Evolutionary conservation across 2,888 invertebrate species (phyloP).

Genomic region (Drosophila kambysellisi): DNA sequence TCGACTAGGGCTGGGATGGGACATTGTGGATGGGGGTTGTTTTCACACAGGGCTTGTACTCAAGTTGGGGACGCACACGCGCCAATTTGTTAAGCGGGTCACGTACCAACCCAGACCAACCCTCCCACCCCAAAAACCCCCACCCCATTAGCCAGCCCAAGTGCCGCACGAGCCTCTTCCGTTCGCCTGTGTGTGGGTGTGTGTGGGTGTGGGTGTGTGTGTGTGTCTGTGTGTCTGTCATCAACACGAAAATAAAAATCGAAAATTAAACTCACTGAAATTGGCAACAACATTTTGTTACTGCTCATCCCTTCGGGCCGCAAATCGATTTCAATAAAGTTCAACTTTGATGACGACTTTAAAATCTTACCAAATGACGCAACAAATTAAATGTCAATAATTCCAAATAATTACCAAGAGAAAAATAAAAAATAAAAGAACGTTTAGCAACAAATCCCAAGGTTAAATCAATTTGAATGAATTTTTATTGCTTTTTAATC

Average conservation of each 20-base stretch:
- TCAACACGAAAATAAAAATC: conserved; percentile 76
- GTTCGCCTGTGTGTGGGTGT: background rate
- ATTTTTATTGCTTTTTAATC: conserved; percentile 74
- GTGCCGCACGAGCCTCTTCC: conserved; percentile 23
- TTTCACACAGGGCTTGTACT: conserved; percentile 7
- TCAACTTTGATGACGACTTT: conserved; percentile 56
- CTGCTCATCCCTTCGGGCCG: conserved; percentile 1
- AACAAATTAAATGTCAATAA: conserved; percentile 73
- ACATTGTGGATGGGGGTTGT: background rate
- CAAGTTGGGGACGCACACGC: conserved; percentile 54
- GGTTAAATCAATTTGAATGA: conserved; percentile 47
- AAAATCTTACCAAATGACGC: conserved; percentile 55
- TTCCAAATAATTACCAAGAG: conserved; percentile 65
- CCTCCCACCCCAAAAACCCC: background rate
- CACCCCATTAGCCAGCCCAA: conserved; percentile 25
- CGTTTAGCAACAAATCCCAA: conserved; percentile 44
- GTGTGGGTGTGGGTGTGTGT: background rate
- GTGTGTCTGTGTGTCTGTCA: conserved; percentile 42
- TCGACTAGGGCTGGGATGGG: conserved; percentile 17
- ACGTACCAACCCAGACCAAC: conserved; percentile 49
- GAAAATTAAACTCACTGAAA: conserved; percentile 72
- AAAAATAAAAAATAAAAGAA: conserved; percentile 19
- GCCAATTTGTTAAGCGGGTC: conserved; percentile 78
- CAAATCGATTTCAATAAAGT: conserved; percentile 77
- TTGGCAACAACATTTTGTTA: conserved; percentile 62